phyloP scores from a whole-genome alignment of 2,113 vertebrate genomes.

The Sula dactylatra region DNA sequence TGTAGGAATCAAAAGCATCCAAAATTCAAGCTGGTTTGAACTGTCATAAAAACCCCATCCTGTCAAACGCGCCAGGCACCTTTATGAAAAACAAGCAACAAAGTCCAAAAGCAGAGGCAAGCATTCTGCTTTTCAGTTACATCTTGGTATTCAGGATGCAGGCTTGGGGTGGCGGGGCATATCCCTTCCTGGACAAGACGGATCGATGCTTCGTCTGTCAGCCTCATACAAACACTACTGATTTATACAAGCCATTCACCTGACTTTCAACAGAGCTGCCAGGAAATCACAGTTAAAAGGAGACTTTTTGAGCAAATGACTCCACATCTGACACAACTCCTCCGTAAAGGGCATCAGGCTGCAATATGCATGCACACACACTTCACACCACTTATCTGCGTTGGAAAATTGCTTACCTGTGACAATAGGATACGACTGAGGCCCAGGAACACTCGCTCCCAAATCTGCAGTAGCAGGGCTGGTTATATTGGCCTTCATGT shows the following conservation, averaged over 20 bases:
- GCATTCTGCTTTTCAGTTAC: background rate
- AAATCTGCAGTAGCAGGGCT: constrained; percentile 90
- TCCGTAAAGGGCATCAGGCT: background rate
- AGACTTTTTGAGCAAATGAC: background rate
- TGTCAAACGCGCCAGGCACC: rapidly evolving
- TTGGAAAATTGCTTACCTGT: constrained; percentile 80
- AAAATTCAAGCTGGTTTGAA: background rate
- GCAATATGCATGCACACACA: no score
- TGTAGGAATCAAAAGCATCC: background rate
- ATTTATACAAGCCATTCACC: no score
- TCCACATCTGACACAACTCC: background rate
- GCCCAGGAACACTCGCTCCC: constrained; percentile 86
- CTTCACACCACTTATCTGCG: background rate
- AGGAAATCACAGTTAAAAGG: background rate
- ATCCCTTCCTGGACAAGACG: background rate
- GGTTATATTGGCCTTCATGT: constrained; percentile 95
- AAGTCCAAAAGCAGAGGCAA: background rate
- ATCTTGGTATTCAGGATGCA: rapidly evolving
- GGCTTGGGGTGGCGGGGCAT: background rate
- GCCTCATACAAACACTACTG: background rate
- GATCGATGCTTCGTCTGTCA: background rate
- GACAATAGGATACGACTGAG: constrained; percentile 93
- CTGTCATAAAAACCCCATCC: background rate
- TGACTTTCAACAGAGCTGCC: background rate
- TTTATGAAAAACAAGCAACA: background rate